Evolutionary conservation across 92 coral and sea anemone genomes (phyloP).

Genomic region (Phenganax marumi): DNA sequence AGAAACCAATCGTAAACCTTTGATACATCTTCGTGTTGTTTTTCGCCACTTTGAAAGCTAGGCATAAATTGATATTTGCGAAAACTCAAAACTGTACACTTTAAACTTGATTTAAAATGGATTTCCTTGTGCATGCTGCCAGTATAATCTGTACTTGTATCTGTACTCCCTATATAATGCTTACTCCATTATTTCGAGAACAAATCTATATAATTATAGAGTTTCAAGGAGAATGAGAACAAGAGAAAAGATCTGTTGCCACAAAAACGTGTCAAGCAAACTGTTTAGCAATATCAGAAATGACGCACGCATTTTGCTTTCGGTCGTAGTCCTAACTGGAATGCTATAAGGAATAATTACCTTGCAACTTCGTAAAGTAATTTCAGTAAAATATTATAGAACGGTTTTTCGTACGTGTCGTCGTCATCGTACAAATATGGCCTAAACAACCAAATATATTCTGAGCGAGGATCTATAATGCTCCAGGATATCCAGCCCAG

Average conservation of each 20-base stretch:
- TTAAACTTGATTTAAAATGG: neutral
- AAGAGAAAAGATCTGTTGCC: too few species aligned
- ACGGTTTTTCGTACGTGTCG: constrained; percentile 91
- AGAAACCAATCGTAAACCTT: constrained; percentile 91
- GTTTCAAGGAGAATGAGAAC: too few species aligned
- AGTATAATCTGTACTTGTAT: too few species aligned
- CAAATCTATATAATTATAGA: too few species aligned
- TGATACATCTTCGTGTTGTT: constrained; percentile 84
- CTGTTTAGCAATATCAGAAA: too few species aligned
- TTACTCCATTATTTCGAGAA: too few species aligned
- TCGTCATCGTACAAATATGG: constrained; percentile 95
- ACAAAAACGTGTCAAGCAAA: too few species aligned
- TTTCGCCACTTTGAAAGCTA: constrained; percentile 78
- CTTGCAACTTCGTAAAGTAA: constrained; percentile 94
- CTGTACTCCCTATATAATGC: too few species aligned
- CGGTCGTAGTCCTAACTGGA: too few species aligned
- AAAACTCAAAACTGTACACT: neutral
- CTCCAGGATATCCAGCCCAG: neutral
- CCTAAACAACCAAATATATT: constrained; percentile 44
- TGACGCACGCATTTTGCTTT: too few species aligned
- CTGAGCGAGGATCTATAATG: neutral
- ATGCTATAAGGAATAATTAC: constrained; percentile 57
- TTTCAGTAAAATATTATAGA: constrained; percentile 79
- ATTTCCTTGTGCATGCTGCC: neutral
- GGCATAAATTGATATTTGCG: neutral